Conservation (phyloP, 2,888 invertebrate species). For the Neoaliturus tenellus region DNA sequence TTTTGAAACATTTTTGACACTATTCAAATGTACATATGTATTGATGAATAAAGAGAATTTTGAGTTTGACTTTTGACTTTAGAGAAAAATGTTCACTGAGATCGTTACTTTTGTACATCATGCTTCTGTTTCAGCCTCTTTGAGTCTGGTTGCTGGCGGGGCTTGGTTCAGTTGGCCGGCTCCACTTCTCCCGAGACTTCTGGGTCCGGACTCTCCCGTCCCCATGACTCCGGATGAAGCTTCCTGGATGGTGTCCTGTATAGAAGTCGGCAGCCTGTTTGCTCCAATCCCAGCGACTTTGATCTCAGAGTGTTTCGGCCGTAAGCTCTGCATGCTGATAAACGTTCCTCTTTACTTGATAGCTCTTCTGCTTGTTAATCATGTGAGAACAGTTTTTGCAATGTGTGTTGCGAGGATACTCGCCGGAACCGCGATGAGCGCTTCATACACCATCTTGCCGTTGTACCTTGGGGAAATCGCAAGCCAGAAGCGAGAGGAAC, state of each 20-base stretch:
- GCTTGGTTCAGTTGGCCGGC: constrained; percentile 43
- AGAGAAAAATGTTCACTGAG: no score
- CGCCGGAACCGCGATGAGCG: constrained; percentile 28
- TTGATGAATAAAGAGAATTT: no score
- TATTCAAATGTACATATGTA: no score
- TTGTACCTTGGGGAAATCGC: constrained; percentile 56
- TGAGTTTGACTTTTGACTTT: no score
- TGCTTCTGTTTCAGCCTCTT: constrained; percentile 39
- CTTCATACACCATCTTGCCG: constrained; percentile 38
- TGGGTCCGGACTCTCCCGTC: constrained; percentile 40
- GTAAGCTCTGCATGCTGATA: constrained; percentile 44
- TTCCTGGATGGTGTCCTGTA: constrained; percentile 51
- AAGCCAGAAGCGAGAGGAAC: constrained; percentile 36
- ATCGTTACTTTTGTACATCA: no score
- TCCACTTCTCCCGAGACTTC: constrained; percentile 32
- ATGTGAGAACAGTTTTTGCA: not conserved
- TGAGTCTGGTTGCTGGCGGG: constrained; percentile 28
- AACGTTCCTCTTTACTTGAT: constrained; percentile 30
- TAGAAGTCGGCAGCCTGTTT: constrained; percentile 19
- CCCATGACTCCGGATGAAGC: constrained; percentile 52
- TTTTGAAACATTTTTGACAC: no score
- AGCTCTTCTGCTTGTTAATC: constrained; percentile 4
- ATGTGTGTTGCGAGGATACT: constrained; percentile 31
- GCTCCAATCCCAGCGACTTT: not conserved
- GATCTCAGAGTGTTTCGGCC: constrained; percentile 31